A percentile compares a stretch with the other conserved stretches of the same genome.
phyloP scores from a whole-genome alignment of 35 echinoderm and acorn worm species.

The Eucidaris tribuloides region DNA sequence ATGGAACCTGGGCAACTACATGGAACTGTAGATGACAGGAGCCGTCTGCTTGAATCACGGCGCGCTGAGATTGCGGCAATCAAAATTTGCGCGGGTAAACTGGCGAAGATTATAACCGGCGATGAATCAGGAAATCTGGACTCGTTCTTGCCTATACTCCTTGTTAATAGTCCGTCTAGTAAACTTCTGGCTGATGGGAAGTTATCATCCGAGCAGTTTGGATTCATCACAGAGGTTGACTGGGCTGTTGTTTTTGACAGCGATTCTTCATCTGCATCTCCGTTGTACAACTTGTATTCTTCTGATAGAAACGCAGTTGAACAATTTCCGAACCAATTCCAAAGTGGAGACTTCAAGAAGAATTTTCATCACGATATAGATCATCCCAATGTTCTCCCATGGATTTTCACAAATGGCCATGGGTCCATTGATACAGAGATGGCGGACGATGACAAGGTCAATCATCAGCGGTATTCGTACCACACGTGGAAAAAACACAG shows the following conservation, averaged over 20 bases:
- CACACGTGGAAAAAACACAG: constrained; percentile 28
- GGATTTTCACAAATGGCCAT: constrained; percentile 54
- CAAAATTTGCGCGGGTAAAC: no score
- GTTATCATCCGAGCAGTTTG: no score
- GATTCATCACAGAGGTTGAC: constrained; percentile 18
- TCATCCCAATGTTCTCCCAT: not conserved
- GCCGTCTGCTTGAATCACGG: no score
- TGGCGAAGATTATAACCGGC: no score
- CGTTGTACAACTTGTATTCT: constrained; percentile 12
- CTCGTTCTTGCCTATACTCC: no score
- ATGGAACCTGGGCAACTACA: no score
- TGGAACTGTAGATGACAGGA: no score
- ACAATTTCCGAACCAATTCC: not conserved
- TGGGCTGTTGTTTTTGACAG: constrained; percentile 47
- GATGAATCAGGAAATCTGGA: no score
- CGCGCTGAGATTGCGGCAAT: no score
- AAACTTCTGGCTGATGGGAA: no score
- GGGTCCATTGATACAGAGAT: no score
- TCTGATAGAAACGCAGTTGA: not conserved
- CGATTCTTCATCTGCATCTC: constrained; percentile 14
- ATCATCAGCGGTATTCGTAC: not conserved
- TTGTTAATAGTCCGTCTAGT: no score
- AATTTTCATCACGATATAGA: not conserved
- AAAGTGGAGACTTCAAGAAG: not conserved
- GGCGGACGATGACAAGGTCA: constrained; percentile 12